These are phyloP conservation scores for Charina bottae DNA, from an alignment of 2,113 vertebrate species.

Conservation along the genomic window DNA sequence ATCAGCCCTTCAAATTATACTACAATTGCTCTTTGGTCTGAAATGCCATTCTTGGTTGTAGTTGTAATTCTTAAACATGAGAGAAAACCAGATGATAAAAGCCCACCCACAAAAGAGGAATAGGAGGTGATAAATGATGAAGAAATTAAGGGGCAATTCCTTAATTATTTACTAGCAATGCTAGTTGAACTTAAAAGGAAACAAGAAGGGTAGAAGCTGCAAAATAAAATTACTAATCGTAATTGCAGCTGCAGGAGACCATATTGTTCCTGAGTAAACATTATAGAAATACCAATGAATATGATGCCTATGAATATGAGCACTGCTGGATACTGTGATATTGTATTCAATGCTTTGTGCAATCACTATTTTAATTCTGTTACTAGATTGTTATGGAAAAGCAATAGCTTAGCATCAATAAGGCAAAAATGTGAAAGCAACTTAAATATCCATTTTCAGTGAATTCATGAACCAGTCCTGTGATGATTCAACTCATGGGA, in stretches of 20 bases:
- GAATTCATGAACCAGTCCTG: background rate
- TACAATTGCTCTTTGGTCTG: background rate
- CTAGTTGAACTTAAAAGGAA: background rate
- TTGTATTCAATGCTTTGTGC: background rate
- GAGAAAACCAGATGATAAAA: background rate
- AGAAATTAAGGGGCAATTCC: background rate
- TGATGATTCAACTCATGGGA: background rate
- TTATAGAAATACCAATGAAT: background rate
- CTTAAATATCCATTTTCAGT: background rate
- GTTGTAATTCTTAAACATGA: background rate
- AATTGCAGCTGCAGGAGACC: background rate
- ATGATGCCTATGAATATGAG: background rate
- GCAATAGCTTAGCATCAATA: background rate
- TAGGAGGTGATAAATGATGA: background rate
- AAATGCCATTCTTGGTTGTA: background rate
- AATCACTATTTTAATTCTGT: background rate
- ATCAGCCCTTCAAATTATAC: background rate
- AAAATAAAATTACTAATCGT: background rate
- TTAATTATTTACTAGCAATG: background rate
- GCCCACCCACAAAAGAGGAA: too few species aligned
- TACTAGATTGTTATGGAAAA: background rate
- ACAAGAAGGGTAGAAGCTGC: background rate
- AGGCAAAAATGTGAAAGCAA: background rate
- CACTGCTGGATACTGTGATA: background rate
- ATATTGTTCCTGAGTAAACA: background rate